Base-by-base conservation (phyloP, 2,113 vertebrate species). In the Tympanuchus pallidicinctus region DNA sequence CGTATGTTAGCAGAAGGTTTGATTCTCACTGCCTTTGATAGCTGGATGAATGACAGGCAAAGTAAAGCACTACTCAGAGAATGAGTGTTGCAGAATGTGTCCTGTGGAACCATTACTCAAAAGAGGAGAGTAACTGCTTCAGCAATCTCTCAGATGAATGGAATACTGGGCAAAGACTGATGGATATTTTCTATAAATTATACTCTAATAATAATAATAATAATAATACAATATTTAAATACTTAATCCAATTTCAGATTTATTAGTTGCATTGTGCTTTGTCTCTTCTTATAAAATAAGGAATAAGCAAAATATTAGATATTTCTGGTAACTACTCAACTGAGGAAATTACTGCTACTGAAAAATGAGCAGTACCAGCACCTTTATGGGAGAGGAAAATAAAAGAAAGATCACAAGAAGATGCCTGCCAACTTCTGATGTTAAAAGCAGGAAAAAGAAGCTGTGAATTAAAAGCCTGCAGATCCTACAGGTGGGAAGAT, bases 1-100 rank as follows among this genome's bases (percentile, higher is more conserved):
- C 0, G 2, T 83, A 48, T 78, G 72, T 43, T 86, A 80, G 66
- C 87, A 93, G 87, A 92, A 89, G 32, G 25, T 20, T 94, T 77
- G 75, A 91, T 94, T 91, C 82, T 63, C 75, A 52, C 38, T n/a
- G 89, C 75, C 63, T 94, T 85, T 94, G 84, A 88, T 91, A 96
- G 36, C 89, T 94, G 56, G 61, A 91, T 38, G 64, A 91, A 67
- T 54, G 78, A 92, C 91, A 95, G 87, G 67, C 50, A 79, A 91
- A 66, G 1, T 19, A 82, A 92, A 73, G 84, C 64, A 45, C 38
- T 7, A 8, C 61, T 73, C 4, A 0, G 45, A 65, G 89, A 96
- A 63, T 12, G 25, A 80, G 47, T 1, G 38, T 6, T 89, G 82
- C 75, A 92, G 92, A 93, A 94, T 67, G 78, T 89, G 82, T 78